phyloP scores from a whole-genome alignment of 2,888 invertebrate genomes.

The Prosopocoilus inquinatus region DNA sequence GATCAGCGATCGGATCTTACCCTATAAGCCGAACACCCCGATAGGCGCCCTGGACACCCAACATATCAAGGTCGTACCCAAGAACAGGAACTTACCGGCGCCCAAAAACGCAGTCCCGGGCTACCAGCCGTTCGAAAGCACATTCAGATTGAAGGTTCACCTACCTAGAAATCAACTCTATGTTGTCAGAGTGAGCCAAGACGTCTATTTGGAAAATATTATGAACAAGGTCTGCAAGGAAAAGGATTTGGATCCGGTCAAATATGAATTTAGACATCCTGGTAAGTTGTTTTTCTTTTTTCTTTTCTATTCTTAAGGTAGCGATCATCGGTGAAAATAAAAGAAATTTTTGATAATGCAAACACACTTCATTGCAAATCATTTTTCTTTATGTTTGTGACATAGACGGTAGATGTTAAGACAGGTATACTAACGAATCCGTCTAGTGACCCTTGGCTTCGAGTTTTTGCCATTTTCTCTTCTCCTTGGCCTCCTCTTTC shows the following conservation, averaged over 20 bases:
- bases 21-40: conserved; percentile 72
- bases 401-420: no score
- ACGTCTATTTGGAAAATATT: conserved; percentile 66
- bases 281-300: no score
- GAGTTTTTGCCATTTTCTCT: no score
- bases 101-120: conserved; percentile 35
- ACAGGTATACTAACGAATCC: no score
- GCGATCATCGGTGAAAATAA: no score
- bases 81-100: conserved; percentile 34
- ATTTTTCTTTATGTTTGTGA: no score
- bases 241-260: conserved; percentile 69
- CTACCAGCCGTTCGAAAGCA: conserved; percentile 62
- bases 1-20: conserved; percentile 55
- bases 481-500: no score
- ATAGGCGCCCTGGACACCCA: conserved; percentile 62
- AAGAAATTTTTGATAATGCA: no score
- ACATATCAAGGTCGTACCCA: conserved; percentile 46
- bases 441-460: no score
- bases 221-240: conserved; percentile 71
- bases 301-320: no score
- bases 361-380: no score
- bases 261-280: conserved; percentile 77
- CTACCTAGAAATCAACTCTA: conserved; percentile 78
- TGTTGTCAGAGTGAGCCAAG: conserved; percentile 71
- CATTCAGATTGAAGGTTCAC: conserved; percentile 63